phyloP scores from a whole-genome alignment of 2,888 invertebrate genomes.

The Aleiodes leptofemur region DNA sequence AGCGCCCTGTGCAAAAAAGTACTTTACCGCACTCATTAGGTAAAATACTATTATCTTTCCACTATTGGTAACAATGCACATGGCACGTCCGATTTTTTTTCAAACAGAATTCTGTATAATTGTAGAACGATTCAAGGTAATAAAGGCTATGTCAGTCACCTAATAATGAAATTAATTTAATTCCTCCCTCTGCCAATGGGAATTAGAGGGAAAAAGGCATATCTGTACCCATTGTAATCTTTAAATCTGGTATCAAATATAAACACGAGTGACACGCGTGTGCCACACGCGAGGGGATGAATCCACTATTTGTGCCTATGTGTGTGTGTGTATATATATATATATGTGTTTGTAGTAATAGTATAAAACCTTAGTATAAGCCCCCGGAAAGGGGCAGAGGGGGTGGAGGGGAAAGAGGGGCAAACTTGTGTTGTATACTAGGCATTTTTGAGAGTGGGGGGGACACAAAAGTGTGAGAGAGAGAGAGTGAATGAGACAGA shows the following conservation, averaged over 20 bases:
- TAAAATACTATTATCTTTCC: neutral
- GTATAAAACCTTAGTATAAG: conserved; percentile 18
- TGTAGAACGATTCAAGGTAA: too few species aligned
- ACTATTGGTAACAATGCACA: too few species aligned
- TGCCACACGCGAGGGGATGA: conserved; percentile 26
- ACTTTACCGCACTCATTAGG: too few species aligned
- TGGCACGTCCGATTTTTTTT: too few species aligned
- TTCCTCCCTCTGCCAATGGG: too few species aligned
- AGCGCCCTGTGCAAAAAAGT: too few species aligned
- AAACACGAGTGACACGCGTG: conserved; percentile 28
- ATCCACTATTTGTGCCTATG: conserved; percentile 16
- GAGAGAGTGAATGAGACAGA: conserved; percentile 49
- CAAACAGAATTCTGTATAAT: too few species aligned
- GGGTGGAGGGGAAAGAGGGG: conserved; percentile 58
- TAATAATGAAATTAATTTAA: too few species aligned
- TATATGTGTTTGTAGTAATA: neutral
- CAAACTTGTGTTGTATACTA: conserved; percentile 40
- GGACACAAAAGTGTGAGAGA: conserved; percentile 44
- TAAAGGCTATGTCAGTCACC: too few species aligned
- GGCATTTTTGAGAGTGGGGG: conserved; percentile 45
- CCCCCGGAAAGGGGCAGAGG: conserved; percentile 37
- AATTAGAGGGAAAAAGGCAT: neutral
- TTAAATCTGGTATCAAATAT: conserved; percentile 24
- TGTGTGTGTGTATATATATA: too few species aligned
- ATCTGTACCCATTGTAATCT: neutral